These are phyloP conservation scores for Hemicordylus capensis DNA, from an alignment of 2,113 vertebrate genomes.

Conservation along the genomic window DNA sequence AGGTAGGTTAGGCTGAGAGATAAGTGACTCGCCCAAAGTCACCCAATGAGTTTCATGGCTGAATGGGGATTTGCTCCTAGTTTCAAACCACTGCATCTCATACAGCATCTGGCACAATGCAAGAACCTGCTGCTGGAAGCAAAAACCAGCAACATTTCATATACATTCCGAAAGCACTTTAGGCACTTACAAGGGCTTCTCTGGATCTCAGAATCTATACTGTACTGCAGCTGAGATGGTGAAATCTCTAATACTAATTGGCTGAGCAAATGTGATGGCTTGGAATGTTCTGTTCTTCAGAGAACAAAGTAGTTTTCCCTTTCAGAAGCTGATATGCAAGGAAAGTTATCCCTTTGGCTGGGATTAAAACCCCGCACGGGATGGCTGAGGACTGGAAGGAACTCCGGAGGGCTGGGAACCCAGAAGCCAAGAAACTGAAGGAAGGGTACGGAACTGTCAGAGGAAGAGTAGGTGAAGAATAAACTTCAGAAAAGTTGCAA, in stretches of 20 bases:
- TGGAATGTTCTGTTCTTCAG: background rate
- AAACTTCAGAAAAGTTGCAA: background rate
- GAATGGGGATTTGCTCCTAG: too few relatives aligned
- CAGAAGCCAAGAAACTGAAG: background rate
- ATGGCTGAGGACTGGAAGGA: too few relatives aligned
- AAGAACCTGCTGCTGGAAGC: background rate
- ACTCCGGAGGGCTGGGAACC: background rate
- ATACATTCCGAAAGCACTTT: background rate
- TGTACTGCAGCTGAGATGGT: too few relatives aligned
- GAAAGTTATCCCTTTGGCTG: background rate
- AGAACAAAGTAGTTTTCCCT: background rate
- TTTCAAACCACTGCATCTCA: too few relatives aligned
- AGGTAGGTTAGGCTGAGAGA: too few relatives aligned
- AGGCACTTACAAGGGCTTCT: background rate
- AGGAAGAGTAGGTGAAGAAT: background rate
- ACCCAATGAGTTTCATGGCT: too few relatives aligned
- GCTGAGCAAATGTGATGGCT: background rate
- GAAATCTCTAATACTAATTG: background rate
- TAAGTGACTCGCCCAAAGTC: too few relatives aligned
- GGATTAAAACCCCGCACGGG: background rate
- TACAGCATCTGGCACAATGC: background rate
- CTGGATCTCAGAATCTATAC: background rate
- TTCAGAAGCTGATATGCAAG: background rate
- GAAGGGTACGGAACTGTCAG: too few relatives aligned
- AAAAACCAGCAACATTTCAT: background rate